Evolutionary conservation across 2,113 vertebrate species (phyloP).

Genomic region (Hippocampus barbouri): DNA sequence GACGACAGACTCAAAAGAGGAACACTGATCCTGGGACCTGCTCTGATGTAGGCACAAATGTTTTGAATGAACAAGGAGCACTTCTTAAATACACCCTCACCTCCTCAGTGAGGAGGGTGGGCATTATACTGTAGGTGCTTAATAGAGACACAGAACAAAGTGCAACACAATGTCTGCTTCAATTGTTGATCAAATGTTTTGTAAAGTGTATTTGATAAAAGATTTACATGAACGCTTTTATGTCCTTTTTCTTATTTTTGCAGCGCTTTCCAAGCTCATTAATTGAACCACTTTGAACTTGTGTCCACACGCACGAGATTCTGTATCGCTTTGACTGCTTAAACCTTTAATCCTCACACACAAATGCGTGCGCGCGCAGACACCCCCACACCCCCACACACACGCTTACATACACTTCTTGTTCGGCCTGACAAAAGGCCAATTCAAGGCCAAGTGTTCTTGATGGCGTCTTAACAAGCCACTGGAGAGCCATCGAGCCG

Average conservation of each 20-base stretch:
- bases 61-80: conserved; percentile 31
- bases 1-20: not conserved
- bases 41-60: conserved; percentile 13
- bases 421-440: conserved; percentile 79
- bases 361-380: not conserved
- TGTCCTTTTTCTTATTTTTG: not conserved
- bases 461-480: conserved; percentile 95
- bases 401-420: conserved; percentile 17
- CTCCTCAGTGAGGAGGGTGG: conserved; percentile 6
- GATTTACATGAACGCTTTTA: not conserved
- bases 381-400: conserved; percentile 6
- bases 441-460: conserved; percentile 96
- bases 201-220: not conserved
- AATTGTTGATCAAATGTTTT: not conserved
- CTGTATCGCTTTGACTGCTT: not conserved
- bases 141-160: conserved; percentile 24
- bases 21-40: not conserved
- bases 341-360: conserved; percentile 24
- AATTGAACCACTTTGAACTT: not conserved
- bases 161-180: not conserved
- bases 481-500: conserved; percentile 86
- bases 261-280: not conserved
- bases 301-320: not conserved
- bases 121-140: conserved; percentile 37
- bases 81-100: conserved; percentile 38